These are phyloP conservation scores for Xanthorhoe designata DNA, from an alignment of 2,888 invertebrate species.

Conservation along the genomic window DNA sequence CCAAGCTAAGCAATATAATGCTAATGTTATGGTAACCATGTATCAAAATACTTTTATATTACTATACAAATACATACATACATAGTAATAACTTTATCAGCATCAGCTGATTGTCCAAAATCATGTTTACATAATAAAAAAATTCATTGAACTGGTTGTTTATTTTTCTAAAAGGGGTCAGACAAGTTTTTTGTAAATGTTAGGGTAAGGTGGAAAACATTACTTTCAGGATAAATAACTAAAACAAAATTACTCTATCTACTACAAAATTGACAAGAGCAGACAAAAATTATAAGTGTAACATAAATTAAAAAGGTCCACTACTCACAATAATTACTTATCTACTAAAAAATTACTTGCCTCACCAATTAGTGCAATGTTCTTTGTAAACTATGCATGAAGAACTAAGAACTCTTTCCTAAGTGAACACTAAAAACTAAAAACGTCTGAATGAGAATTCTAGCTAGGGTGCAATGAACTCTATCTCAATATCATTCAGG, in stretches of 20 bases:
- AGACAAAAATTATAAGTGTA: no score
- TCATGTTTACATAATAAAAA: constrained; percentile 15
- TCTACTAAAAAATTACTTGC: neutral
- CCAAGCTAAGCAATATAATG: no score
- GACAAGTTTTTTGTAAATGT: constrained; percentile 3
- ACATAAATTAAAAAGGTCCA: no score
- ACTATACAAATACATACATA: no score
- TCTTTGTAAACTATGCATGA: constrained; percentile 1
- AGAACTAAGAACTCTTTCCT: neutral
- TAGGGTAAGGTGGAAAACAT: neutral
- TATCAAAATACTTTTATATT: no score
- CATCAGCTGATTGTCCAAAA: constrained; percentile 21
- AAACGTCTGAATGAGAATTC: constrained; percentile 6
- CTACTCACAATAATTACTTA: neutral
- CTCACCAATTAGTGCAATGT: neutral
- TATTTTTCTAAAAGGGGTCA: neutral
- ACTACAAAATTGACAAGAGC: neutral
- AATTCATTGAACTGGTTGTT: constrained; percentile 1
- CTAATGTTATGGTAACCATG: no score
- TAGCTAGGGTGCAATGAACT: constrained; percentile 23
- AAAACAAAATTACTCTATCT: neutral
- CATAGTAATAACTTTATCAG: constrained; percentile 4
- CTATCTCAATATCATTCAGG: constrained; percentile 16
- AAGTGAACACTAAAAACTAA: neutral
- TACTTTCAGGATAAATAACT: neutral